Percentiles rank a stretch among this genome's conserved stretches.
Conservation (phyloP, 2,888 invertebrate genomes). For the Stenchaetothrips biformis region DNA sequence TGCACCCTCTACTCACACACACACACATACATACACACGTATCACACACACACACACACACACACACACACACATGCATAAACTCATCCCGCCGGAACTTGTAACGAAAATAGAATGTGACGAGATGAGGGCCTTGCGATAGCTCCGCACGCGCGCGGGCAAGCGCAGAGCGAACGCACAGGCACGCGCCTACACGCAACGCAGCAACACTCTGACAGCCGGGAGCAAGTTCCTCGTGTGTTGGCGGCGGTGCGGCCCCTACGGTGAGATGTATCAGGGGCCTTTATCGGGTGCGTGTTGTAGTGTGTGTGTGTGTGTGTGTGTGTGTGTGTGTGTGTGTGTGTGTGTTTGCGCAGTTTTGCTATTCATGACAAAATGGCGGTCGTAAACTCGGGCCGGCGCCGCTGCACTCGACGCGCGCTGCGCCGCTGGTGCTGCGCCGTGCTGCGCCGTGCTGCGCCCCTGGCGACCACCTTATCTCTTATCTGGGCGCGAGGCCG, state of each 20-base stretch:
- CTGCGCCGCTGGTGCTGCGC: background rate
- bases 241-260: background rate
- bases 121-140: conserved; percentile 12
- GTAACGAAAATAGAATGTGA: conserved; percentile 18
- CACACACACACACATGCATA: too few species aligned
- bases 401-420: background rate
- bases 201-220: background rate
- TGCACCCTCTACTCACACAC: background rate
- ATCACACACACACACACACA: too few species aligned
- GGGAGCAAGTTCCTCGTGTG: background rate
- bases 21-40: too few species aligned
- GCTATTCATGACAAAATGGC: background rate
- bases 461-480: background rate
- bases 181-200: background rate
- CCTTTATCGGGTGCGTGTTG: background rate
- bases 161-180: background rate
- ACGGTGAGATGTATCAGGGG: background rate
- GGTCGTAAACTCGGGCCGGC: too few species aligned
- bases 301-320: too few species aligned
- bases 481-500: background rate
- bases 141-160: background rate
- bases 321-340: too few species aligned
- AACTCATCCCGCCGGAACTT: background rate
- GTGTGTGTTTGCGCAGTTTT: background rate
- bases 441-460: background rate